Evolutionary conservation across 2,113 vertebrate species (phyloP), one percentile per base, ranked within the genome.

Genomic region (Blennius ocellaris): DNA sequence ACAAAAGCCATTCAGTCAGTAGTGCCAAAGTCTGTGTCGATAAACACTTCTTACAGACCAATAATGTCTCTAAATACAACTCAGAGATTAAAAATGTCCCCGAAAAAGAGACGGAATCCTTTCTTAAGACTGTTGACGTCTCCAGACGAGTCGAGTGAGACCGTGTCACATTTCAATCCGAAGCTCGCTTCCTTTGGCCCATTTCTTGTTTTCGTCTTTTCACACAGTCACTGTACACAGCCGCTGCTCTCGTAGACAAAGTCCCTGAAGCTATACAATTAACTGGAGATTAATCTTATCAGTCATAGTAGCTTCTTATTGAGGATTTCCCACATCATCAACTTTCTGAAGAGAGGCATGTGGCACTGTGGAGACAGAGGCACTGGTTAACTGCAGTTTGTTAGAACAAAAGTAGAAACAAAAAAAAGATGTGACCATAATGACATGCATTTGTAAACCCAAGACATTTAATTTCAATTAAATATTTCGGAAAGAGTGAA

Each of bases 301-400:
- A 60, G 81, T 56, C 91, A 96, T 65, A 97, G 93, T 90, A 99
- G 89, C 88, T 93, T 93, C 89, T 96, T 95, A 74, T 97, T 95
- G 56, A 99, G 92, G 75, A 99, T 97, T 90, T 99, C 97, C 97
- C 97, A 99, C 60, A 96, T 96, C 96, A 98, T 97, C 81, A 88
- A 92, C 86, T 90, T 97, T 59, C 96, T 94, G 93, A 97, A 98
- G 70, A 96, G 93, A 69, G 96, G 95, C 96, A 99, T 97, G 90
- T 98, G 92, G 73, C 90, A 88, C 97, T 99, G 82, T n/a, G 53
- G 43, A 83, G 5, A 68, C 51, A 80, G 5, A 83, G 2, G 17
- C 5, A 55, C 55, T 61, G 39, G 11, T 68, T 55, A 43, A 4
- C 37, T 69, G 81, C 1, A 53, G 39, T 57, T 30, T 40, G 21